phyloP scores from a whole-genome alignment of 2,888 invertebrate genomes.

The Adelphocoris suturalis region DNA sequence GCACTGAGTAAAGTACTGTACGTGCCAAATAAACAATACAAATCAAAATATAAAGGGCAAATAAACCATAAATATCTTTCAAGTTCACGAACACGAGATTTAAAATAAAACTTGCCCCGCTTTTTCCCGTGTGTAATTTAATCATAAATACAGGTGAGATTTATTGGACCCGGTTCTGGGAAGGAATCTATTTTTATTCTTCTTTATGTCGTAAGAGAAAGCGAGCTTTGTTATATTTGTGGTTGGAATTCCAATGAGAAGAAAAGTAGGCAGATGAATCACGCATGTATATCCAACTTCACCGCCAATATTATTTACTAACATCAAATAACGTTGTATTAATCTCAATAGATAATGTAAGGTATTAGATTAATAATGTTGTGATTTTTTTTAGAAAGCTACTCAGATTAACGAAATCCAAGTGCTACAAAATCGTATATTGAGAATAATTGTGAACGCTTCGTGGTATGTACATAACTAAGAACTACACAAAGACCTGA shows the following conservation, averaged over 20 bases:
- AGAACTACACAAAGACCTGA: too few relatives aligned
- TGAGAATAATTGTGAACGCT: too few relatives aligned
- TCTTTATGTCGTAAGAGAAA: neutral
- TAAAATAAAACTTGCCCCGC: neutral
- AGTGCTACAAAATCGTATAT: too few relatives aligned
- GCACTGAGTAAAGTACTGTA: too few relatives aligned
- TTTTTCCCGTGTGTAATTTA: neutral
- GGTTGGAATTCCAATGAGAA: neutral
- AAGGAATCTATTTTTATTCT: neutral
- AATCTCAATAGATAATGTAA: too few relatives aligned
- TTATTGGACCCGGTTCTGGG: neutral
- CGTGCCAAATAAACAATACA: neutral
- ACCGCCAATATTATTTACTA: neutral
- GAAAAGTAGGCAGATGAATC: neutral
- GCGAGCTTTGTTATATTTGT: neutral
- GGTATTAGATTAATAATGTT: too few relatives aligned
- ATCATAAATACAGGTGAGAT: conserved; percentile 19
- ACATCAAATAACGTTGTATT: too few relatives aligned
- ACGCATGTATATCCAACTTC: too few relatives aligned
- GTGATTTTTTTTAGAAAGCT: too few relatives aligned
- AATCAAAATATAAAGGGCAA: neutral
- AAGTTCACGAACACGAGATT: conserved; percentile 3
- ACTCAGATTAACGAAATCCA: too few relatives aligned
- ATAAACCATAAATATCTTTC: neutral
- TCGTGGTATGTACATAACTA: too few relatives aligned